phyloP scores from a whole-genome alignment of 2,113 vertebrate genomes.

The Capreolus pygargus region DNA sequence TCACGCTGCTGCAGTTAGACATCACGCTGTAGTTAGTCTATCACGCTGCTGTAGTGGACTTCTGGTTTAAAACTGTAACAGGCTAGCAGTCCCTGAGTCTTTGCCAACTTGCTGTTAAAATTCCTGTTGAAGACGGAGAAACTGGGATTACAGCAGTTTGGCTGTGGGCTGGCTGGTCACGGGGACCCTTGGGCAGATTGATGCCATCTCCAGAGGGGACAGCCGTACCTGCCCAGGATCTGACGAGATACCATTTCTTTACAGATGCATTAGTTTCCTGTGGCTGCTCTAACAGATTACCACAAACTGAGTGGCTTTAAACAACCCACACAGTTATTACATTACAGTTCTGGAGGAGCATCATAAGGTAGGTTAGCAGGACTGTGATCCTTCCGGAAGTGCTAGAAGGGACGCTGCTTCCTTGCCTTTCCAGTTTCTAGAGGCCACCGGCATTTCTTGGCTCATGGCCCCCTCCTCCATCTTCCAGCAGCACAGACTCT shows the following conservation, averaged over 20 bases:
- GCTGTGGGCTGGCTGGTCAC: accelerated
- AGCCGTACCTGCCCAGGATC: no score
- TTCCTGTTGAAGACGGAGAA: neutral
- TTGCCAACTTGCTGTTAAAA: neutral
- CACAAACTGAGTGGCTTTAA: neutral
- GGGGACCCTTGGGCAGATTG: neutral
- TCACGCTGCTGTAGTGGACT: neutral
- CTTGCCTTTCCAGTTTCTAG: neutral
- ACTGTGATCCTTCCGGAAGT: neutral
- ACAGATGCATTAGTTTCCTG: accelerated
- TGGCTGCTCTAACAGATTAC: neutral
- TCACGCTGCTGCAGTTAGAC: neutral
- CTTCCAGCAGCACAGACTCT: neutral
- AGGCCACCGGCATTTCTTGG: neutral
- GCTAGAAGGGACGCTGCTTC: neutral
- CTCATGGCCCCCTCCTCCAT: neutral
- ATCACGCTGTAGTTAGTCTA: no score
- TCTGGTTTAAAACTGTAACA: neutral
- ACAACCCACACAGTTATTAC: neutral
- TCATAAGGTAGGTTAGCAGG: accelerated
- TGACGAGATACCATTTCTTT: neutral
- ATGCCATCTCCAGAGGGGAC: accelerated
- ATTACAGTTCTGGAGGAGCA: neutral
- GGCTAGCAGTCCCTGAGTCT: neutral
- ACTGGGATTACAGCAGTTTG: accelerated